A percentile compares a stretch with the other conserved stretches of the same genome.
These are phyloP conservation scores for Apamea monoglypha DNA, from an alignment of 2,888 invertebrate genomes.

Conservation along the genomic window DNA sequence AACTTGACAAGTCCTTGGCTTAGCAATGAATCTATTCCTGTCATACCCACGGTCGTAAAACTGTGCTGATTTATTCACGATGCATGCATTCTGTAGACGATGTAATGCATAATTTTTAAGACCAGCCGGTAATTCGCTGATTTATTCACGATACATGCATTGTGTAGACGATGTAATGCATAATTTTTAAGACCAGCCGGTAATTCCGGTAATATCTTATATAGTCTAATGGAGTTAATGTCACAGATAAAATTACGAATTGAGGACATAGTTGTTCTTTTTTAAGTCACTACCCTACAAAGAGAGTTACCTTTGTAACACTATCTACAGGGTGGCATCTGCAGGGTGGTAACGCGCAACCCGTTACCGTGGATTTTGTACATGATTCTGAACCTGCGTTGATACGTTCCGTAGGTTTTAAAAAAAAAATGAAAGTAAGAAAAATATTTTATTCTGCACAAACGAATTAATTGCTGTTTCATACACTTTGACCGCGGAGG, in stretches of 20 bases:
- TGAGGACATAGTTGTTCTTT: background rate
- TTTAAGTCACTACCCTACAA: background rate
- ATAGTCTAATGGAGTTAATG: too few relatives aligned
- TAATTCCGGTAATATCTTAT: background rate
- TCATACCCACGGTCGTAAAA: constrained; percentile 63
- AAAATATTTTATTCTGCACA: too few relatives aligned
- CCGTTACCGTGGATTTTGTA: too few relatives aligned
- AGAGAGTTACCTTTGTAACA: background rate
- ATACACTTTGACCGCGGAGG: too few relatives aligned
- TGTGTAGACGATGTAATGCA: too few relatives aligned
- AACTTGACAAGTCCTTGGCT: constrained; percentile 79
- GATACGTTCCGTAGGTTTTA: too few relatives aligned
- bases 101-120: background rate
- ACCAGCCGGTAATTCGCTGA: too few relatives aligned
- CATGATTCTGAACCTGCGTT: too few relatives aligned
- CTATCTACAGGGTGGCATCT: background rate
- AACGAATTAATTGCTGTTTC: too few relatives aligned
- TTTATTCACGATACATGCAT: constrained; percentile 36
- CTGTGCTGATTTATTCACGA: constrained; percentile 39
- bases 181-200: background rate
- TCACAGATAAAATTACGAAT: background rate
- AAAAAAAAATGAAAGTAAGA: too few relatives aligned
- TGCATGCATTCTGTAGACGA: constrained; percentile 29
- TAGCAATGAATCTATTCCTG: constrained; percentile 78
- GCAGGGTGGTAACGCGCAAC: too few relatives aligned